Percentiles rank a stretch among this genome's conserved stretches.
phyloP scores from a whole-genome alignment of 1,140 invertebrate species.

The Andrena cerasifolii region DNA sequence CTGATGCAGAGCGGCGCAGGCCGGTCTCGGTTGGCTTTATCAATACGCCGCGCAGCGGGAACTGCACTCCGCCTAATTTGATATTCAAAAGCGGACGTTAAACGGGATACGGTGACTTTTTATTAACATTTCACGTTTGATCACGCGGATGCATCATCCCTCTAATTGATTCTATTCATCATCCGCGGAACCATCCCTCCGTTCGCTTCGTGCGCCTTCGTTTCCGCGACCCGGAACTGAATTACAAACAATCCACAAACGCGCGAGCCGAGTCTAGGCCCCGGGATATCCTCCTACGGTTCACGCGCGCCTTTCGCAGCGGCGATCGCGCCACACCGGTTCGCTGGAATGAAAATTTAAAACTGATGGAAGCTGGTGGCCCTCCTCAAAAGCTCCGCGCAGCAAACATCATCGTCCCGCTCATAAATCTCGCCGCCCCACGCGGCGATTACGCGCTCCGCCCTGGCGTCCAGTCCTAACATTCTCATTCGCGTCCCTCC shows the following conservation, averaged over 20 bases:
- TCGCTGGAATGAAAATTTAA: too few species aligned
- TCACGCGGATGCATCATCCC: constrained; percentile 11
- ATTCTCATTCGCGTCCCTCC: constrained; percentile 12
- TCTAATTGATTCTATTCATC: constrained; percentile 25
- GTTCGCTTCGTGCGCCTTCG: background rate
- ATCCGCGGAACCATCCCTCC: background rate
- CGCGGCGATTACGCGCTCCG: background rate
- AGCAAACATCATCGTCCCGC: background rate
- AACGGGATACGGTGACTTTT: constrained; percentile 6
- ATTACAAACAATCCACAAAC: background rate
- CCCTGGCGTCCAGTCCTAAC: background rate
- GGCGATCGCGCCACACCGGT: too few species aligned
- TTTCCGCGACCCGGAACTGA: background rate
- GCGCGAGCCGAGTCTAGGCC: too few species aligned
- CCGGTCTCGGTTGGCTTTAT: constrained; percentile 29
- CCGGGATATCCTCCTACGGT: too few species aligned
- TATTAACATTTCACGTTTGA: constrained; percentile 36
- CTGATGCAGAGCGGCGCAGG: constrained; percentile 22
- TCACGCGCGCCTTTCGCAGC: too few species aligned
- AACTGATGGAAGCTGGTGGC: too few species aligned
- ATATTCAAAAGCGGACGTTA: constrained; percentile 38
- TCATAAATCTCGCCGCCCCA: background rate
- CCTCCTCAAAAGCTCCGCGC: background rate
- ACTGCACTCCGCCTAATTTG: constrained; percentile 24
- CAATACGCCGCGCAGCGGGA: constrained; percentile 7